A percentile compares a stretch with the other conserved stretches of the same genome.
Evolutionary conservation across 2,797 vertebrate genomes (phyloP).

Genomic region (Taenioides sp.): DNA sequence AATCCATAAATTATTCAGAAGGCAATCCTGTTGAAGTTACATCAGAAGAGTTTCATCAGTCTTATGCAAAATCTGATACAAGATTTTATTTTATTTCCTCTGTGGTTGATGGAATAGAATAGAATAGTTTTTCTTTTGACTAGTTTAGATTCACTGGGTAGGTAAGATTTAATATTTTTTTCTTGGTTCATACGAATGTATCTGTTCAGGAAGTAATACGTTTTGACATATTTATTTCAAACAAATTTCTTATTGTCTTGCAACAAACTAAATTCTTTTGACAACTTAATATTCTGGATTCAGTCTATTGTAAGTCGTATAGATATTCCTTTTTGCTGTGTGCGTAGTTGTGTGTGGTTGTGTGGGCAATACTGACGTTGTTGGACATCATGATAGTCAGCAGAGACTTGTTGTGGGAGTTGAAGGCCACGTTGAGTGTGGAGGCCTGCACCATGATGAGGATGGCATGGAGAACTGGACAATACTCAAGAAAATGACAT

Average conservation of each 20-base stretch:
- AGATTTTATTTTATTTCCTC: not conserved
- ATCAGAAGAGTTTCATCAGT: constrained; percentile 26
- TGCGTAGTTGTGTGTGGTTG: not conserved
- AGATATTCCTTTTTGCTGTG: not conserved
- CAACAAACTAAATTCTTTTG: no score
- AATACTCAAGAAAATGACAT: constrained; percentile 52
- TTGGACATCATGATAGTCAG: constrained; percentile 99
- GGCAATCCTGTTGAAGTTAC: constrained; percentile 17
- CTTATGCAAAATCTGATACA: not conserved
- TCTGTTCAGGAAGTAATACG: no score
- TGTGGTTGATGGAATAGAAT: not conserved
- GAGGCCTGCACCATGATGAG: constrained; percentile 98
- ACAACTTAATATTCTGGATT: no score
- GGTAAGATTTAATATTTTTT: no score
- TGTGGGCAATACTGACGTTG: constrained; percentile 83
- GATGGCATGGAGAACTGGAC: constrained; percentile 91
- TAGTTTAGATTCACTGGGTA: no score
- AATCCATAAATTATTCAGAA: constrained; percentile 2
- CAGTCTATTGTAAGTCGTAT: not conserved
- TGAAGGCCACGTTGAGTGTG: constrained; percentile 95
- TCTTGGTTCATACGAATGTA: no score
- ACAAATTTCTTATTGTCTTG: no score
- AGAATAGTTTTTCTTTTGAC: no score
- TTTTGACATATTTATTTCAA: no score
- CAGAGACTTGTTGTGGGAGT: constrained; percentile 96